Base-by-base conservation (phyloP, 2,888 invertebrate species). In the Cataglyphis rosenhaueri region DNA sequence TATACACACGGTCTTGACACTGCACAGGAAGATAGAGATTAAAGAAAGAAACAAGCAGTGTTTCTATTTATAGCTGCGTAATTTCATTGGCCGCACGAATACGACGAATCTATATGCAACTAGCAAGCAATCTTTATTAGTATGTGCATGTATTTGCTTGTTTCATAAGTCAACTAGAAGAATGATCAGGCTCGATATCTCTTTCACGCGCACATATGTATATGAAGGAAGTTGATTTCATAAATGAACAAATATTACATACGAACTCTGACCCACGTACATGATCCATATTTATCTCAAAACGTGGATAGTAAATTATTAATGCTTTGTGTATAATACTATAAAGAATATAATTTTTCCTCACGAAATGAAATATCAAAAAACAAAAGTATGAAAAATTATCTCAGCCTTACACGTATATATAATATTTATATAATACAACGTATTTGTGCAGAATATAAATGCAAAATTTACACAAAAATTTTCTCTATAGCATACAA, bases 61-160 rank as follows among this genome's bases (percentile, higher is more conserved):
- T 74, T 81, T 90, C 87, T 91, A 91, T 91, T 91, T 89, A 89
- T 91, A 90, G 85, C 86, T 65, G 81, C 64, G 83, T 86, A 90
- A 85, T 84, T 87, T 83, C 83, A 91, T 91, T 91, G 90, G 91
- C 21, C 85, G 79, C 82, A 83, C 68, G 57, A 81, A 82, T 65
- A 82, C 55, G 82, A 82, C 73, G 74, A 82, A 87, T 90, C 90
- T 84, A 87, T 87, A 82, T 78, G 82, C 81, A 75, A 73, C 81
- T 74, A 79, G 75, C 65, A 70, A 55, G 62, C 61, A 48, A 82
- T 86, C 71, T 66, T 71, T 57, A 59, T 86, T 85, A 86, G 81
- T 65, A 29, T 29, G 83, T 79, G 79, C 18, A 76, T 41, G 57
- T 66, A 57, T 64, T 66, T 76, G 55, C 66, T 66, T 41, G n/a